Conservation (phyloP, 2,113 vertebrate species). For the Hippolais icterina region DNA sequence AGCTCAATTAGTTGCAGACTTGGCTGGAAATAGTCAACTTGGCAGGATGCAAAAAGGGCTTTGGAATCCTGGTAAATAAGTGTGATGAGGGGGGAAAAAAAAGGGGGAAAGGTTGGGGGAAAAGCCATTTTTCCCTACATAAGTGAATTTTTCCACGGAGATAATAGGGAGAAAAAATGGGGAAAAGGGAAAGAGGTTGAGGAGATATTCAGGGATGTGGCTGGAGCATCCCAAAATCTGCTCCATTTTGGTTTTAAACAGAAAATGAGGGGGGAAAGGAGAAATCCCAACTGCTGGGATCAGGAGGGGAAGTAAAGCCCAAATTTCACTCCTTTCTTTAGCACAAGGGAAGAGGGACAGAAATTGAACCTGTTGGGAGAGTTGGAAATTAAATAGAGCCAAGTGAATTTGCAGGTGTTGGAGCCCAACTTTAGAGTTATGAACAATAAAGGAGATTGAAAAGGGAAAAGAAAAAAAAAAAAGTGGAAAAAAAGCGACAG, state of each 20-base stretch:
- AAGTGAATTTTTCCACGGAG: not conserved
- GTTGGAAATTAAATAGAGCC: not conserved
- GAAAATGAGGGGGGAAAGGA: accelerated
- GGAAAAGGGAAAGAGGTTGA: not conserved
- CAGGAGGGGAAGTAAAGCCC: not conserved
- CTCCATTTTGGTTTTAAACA: accelerated
- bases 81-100: not conserved
- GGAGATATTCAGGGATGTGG: not conserved
- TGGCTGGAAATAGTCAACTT: not conserved
- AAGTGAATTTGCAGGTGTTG: not conserved
- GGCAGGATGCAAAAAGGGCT: not conserved
- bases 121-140: accelerated
- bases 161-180: not conserved
- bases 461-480: not conserved
- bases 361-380: not conserved
- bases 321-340: not conserved
- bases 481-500: not conserved
- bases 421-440: slow-evolving; percentile 6
- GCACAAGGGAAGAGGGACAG: not conserved
- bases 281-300: not conserved
- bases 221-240: not conserved
- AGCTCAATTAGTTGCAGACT: slow-evolving; percentile 27
- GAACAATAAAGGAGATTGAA: slow-evolving; percentile 35
- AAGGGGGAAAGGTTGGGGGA: not conserved
- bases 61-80: not conserved